phyloP scores from a whole-genome alignment of 2,113 vertebrate genomes.

The Suncus etruscus region DNA sequence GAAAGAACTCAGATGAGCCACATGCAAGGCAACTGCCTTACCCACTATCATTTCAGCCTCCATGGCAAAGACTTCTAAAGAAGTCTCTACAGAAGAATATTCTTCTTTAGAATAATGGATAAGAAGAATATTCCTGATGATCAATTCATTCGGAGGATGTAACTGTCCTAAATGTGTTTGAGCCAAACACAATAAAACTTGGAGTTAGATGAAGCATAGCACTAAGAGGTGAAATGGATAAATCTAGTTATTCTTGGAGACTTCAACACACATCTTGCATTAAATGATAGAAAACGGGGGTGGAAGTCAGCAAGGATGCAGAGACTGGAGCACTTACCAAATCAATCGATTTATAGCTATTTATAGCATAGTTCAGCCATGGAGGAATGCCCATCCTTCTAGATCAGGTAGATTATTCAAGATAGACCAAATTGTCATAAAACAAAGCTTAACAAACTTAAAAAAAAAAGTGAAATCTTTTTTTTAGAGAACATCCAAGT shows the following conservation, averaged over 20 bases:
- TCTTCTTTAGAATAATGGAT: too few species aligned
- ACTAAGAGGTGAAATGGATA: slow-evolving; percentile 36
- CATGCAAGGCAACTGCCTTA: too few species aligned
- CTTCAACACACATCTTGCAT: background rate
- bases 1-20: too few species aligned
- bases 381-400: background rate
- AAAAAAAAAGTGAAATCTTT: background rate
- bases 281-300: slow-evolving; percentile 21
- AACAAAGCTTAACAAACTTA: slow-evolving; percentile 22
- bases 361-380: background rate
- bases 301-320: background rate
- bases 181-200: background rate
- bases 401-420: background rate
- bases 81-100: background rate
- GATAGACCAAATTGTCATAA: background rate
- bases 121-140: slow-evolving; percentile 32
- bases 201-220: background rate
- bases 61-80: background rate
- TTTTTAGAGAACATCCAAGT: background rate
- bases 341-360: background rate
- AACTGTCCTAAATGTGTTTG: background rate
- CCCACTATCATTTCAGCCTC: too few species aligned
- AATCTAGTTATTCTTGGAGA: background rate
- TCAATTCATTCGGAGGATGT: background rate
- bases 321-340: background rate